Base-by-base conservation (phyloP, 2,113 vertebrate species). In the Xiphias gladius region DNA sequence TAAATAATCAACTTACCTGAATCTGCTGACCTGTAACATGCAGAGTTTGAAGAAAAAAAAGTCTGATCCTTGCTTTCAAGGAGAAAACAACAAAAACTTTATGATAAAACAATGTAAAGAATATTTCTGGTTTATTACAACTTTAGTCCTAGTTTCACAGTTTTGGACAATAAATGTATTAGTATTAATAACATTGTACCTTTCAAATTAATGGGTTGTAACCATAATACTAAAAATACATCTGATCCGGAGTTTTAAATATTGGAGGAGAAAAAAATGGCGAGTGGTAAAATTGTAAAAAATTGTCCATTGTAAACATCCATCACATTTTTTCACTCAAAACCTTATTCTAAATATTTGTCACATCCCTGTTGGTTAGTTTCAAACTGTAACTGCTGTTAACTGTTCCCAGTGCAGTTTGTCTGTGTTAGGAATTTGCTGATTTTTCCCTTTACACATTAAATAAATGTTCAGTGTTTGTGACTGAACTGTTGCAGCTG, bases 381-480 rank as follows among this genome's bases (percentile, higher is more conserved):
- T 55, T 55, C 32, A 55, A 24, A 48, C 19, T 72, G 5, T 8
- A 35, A 22, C 26, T 55, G 35, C 35, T 37, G 28, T 28, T 70
- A 28, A 52, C 37, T n/a, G 55, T 48, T 48, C 22, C n/a, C 10
- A 17, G 4, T 2, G 41, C 57, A 39, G 32, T 63, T 30, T 41
- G n/a, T 54, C 17, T 28, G 17, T 39, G 52, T 37, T 20, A 35
- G 54, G 13, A 24, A 37, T 35, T 24, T 32, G 43, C 26, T 32
- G 30, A 41, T 59, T 72, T 58, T 20, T 58, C 35, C 17, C 13
- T 41, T 37, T 52, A 76, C 62, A 32, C 35, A 24, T 68, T 54
- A 37, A 66, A 50, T 64, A 57, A 65, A 65, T 48, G 59, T 63
- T 67, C 28, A 32, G 59, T 59, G 24, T 48, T 30, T 82, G 8